These are phyloP conservation scores for Drosophila insularis DNA, from an alignment of 1,140 invertebrate species.

Conservation along the genomic window DNA sequence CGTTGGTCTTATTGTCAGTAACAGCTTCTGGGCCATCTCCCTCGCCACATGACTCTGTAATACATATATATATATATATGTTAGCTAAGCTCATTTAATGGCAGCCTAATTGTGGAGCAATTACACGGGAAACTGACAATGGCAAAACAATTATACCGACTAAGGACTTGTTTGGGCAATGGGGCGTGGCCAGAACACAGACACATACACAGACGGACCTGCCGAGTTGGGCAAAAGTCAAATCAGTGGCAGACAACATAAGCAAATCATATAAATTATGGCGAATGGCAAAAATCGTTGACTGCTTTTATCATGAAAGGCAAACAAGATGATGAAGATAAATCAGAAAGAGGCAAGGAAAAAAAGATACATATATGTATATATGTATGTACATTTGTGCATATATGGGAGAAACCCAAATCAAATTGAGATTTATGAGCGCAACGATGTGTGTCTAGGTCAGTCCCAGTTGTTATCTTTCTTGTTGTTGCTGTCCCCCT, in stretches of 20 bases:
- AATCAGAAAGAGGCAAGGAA: neutral
- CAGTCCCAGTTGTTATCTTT: slow-evolving; percentile 38
- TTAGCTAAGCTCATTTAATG: slow-evolving; percentile 47
- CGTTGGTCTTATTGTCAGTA: slow-evolving; percentile 8
- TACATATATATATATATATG: slow-evolving; percentile 53
- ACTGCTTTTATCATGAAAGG: slow-evolving; percentile 14
- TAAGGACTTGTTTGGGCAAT: slow-evolving; percentile 44
- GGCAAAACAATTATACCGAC: slow-evolving; percentile 70
- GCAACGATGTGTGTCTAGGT: slow-evolving; percentile 77
- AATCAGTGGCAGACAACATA: slow-evolving; percentile 43
- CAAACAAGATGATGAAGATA: neutral
- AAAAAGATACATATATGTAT: neutral
- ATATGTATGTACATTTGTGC: neutral
- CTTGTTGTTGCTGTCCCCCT: slow-evolving; percentile 19
- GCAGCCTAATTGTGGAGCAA: slow-evolving; percentile 64
- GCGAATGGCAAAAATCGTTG: slow-evolving; percentile 51
- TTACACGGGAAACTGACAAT: slow-evolving; percentile 74
- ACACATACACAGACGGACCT: slow-evolving; percentile 23
- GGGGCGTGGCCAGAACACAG: slow-evolving; percentile 57
- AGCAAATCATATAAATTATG: slow-evolving; percentile 73
- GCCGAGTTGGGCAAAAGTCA: slow-evolving; percentile 42
- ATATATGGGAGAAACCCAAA: slow-evolving; percentile 53
- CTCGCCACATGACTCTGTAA: slow-evolving; percentile 40
- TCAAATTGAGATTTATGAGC: slow-evolving; percentile 80
- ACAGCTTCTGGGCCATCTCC: slow-evolving; percentile 15